Base-by-base conservation (phyloP, 2,113 vertebrate species). In the Ictidomys tridecemlineatus region DNA sequence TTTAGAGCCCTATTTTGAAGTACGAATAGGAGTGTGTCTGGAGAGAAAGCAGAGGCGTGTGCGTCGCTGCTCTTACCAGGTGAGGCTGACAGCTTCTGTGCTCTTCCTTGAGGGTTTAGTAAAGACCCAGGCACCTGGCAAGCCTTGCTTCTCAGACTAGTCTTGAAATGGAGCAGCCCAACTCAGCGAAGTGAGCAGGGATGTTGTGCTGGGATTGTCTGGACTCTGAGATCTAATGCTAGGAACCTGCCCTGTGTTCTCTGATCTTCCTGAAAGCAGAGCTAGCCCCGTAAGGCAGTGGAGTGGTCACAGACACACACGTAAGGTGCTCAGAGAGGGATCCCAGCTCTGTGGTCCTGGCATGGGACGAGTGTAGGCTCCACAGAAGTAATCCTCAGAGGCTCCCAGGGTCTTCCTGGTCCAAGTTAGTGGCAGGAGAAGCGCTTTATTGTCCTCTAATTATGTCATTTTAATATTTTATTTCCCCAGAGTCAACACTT, bases 391-490 rank as follows among this genome's bases (percentile, higher is more conserved):
- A 51, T 65, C 61, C 78, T 56, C 30, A 8, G 2, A 0, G 51
- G 45, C 58, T 34, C 12, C 37, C 12, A 26, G 48, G 20, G 14
- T 6, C 56, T 95, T 91, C 39, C 70, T 24, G 48, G 39, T 51
- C 69, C 69, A 61, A 84, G 37, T 37, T 48, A 72, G 42, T 42
- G 67, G 2, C 79, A 45, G 34, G 37, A 72, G 24, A 72, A 95
- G 11, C 48, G 85, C 77, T 95, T 83, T 37, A n/a, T 63, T 73
- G 32, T 77, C 63, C 58, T 86, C 78, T 34, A 67, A 53, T 82
- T 86, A 39, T 93, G 72, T 67, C 56, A 58, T 73, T 96, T 93
- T 88, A 72, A 80, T 90, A 78, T 95, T 65, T 96, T 37, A 73
- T 87, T 93, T 95, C 83, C 34, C 82, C 45, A 88, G 56, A 91